Conservation (phyloP, 1,140 invertebrate species). For the Drosophila parabipectinata region DNA sequence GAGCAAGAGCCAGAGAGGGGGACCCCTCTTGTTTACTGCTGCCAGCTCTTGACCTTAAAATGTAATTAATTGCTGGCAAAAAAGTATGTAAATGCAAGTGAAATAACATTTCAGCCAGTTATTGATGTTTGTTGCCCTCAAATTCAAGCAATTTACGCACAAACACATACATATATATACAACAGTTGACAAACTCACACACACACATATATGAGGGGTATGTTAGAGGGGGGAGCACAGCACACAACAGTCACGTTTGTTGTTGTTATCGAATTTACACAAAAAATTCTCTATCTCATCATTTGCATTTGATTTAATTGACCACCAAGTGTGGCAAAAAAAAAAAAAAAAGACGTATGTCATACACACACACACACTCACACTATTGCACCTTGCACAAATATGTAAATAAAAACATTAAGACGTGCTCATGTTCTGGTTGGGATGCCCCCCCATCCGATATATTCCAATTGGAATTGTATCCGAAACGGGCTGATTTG, state of each 20-base stretch:
- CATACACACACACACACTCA: slow-evolving; percentile 12
- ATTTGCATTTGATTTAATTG: slow-evolving; percentile 73
- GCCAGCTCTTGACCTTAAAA: slow-evolving; percentile 71
- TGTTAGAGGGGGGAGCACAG: too few relatives aligned
- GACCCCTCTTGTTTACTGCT: slow-evolving; percentile 7
- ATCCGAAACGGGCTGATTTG: not conserved
- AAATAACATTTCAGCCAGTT: slow-evolving; percentile 16
- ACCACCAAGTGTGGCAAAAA: slow-evolving; percentile 51
- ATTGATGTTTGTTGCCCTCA: slow-evolving; percentile 8
- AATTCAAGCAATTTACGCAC: slow-evolving; percentile 14
- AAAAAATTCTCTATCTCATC: slow-evolving; percentile 60
- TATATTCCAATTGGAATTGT: slow-evolving; percentile 45
- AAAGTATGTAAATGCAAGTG: slow-evolving; percentile 64
- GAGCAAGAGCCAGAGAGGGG: not conserved
- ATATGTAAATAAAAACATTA: slow-evolving; percentile 80
- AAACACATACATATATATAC: slow-evolving; percentile 24
- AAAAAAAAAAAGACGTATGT: slow-evolving; percentile 1
- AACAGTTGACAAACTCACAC: slow-evolving; percentile 17
- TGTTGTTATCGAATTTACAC: slow-evolving; percentile 68
- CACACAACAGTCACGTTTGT: slow-evolving; percentile 16
- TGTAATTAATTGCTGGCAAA: slow-evolving; percentile 72
- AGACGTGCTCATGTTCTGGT: slow-evolving; percentile 40
- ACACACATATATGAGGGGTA: slow-evolving; percentile 6
- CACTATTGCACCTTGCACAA: slow-evolving; percentile 24
- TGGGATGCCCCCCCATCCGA: slow-evolving; percentile 16